Conservation (phyloP, 92 coral and sea anemone genomes). For the Chrysogorgia sp. region DNA sequence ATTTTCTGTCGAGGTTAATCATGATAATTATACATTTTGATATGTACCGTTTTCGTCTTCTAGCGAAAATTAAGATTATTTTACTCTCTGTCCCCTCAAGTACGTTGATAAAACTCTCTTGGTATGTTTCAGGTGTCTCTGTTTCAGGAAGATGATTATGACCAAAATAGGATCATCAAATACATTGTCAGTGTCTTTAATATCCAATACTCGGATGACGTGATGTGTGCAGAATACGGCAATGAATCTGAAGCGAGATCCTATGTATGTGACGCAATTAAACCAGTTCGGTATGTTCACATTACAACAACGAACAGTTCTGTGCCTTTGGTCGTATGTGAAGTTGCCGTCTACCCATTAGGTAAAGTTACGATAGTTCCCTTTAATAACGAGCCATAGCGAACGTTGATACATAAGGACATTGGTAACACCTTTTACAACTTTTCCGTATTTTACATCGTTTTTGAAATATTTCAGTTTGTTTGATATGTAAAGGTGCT, state of each 20-base stretch:
- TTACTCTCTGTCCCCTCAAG: too few relatives aligned
- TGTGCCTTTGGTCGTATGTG: constrained; percentile 6
- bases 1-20: too few relatives aligned
- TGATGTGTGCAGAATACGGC: not conserved
- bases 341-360: constrained; percentile 23
- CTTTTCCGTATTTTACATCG: too few relatives aligned
- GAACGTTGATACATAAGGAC: too few relatives aligned
- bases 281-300: not conserved
- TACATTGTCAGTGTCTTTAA: not conserved
- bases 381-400: too few relatives aligned
- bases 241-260: not conserved
- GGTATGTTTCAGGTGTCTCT: constrained; percentile 1
- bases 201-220: not conserved
- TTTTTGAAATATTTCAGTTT: too few relatives aligned
- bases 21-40: too few relatives aligned
- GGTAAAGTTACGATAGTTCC: not conserved
- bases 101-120: not conserved
- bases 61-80: too few relatives aligned
- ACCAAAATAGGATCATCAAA: not conserved
- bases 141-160: constrained; percentile 14
- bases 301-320: not conserved
- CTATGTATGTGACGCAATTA: not conserved
- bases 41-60: too few relatives aligned
- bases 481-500: too few relatives aligned
- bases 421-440: too few relatives aligned